Base-by-base conservation (phyloP, 1,140 invertebrate species). In the Danaus melanippus region DNA sequence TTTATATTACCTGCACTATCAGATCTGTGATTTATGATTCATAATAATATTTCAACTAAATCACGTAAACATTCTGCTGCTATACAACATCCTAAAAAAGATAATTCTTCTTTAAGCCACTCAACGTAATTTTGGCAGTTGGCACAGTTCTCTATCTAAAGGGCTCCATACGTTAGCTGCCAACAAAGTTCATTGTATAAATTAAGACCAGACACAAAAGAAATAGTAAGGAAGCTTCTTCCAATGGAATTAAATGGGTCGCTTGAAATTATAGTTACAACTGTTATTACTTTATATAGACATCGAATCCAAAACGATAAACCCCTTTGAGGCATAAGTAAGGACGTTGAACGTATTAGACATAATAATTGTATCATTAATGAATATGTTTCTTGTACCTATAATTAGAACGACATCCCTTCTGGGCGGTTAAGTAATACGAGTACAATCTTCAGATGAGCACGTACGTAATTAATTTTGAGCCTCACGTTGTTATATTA, bases 141-240 rank as follows among this genome's bases (percentile, higher is more conserved):
- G 51, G 57, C 57, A 59, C 17, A 12, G 42, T 53, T 12, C 8
- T 50, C 12, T 44, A 50, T 54, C 57, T 54, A 39, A 54, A 59
- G 57, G 57, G 57, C 47, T 54, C 41, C 47, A 53, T 59, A 45
- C 46, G 42, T 44, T 59, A 42, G 51, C 57, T 60, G 62, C 62
- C 62, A 64, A 60, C 58, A 60, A 60, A 64, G 46, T 60, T 51
- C 62, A 64, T 53, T 60, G 61, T 56, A 53, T 57, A 60, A 64
- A 64, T 64, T 56, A 60, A 58, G 44, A 57, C 44, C 54, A 52
- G 47, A 43, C 53, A 56, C 54, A 50, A 60, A 60, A 53, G 48
- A 57, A 58, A 10, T 42, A 58, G 56, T 51, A 50, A 59, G 21
- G 21, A 32, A 32, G 21, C 21, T 32, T 32, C 21, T 47, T 59